These are phyloP conservation scores for Galerucella pusilla DNA, from an alignment of 2,888 invertebrate genomes.

Conservation along the genomic window DNA sequence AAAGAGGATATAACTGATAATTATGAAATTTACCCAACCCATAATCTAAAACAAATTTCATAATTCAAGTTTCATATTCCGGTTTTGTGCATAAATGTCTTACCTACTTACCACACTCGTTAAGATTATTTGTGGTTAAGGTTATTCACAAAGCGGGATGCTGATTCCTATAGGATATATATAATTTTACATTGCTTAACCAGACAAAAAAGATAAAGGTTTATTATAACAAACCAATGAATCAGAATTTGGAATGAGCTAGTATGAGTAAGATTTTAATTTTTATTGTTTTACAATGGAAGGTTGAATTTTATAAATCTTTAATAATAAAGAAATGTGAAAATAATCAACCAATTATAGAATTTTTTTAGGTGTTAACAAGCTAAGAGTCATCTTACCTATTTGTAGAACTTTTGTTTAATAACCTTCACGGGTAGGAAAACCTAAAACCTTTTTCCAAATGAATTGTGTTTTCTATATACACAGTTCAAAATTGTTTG, in stretches of 20 bases:
- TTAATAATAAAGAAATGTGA: too few species aligned
- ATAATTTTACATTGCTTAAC: neutral
- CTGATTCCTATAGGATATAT: neutral
- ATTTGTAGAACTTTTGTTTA: too few species aligned
- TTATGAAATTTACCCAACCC: neutral
- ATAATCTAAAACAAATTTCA: neutral
- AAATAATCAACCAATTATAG: too few species aligned
- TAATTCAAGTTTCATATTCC: neutral
- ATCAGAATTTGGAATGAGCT: neutral
- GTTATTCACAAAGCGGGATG: neutral
- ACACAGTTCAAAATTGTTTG: too few species aligned
- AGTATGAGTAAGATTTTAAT: neutral
- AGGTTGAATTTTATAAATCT: too few species aligned
- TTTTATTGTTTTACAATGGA: neutral
- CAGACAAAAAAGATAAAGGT: neutral
- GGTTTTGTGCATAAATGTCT: neutral
- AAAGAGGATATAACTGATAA: too few species aligned
- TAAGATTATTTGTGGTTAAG: constrained; percentile 1
- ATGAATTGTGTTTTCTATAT: too few species aligned
- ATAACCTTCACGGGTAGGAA: too few species aligned
- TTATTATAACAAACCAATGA: neutral
- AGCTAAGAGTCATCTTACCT: too few species aligned
- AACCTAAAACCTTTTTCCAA: too few species aligned
- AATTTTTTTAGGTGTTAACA: too few species aligned
- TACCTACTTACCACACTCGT: neutral